Evolutionary conservation across 1,140 invertebrate genomes (phyloP).

Genomic region (Drosophila pandora): DNA sequence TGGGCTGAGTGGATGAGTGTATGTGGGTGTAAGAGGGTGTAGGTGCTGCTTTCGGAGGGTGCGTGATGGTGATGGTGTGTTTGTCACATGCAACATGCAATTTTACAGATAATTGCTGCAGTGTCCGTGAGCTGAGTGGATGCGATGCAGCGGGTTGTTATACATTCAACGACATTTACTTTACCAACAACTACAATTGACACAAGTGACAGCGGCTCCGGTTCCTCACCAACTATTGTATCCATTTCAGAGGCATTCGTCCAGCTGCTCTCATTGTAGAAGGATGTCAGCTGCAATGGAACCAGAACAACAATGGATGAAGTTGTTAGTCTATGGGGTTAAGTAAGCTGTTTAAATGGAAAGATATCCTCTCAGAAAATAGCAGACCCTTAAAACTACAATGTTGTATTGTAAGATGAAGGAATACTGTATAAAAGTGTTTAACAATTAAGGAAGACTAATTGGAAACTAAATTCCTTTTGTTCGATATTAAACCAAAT

Average conservation of each 20-base stretch:
- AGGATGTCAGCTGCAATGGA: conserved; percentile 76
- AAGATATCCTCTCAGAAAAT: not conserved
- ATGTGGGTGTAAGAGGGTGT: not conserved
- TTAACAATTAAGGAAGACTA: too few relatives aligned
- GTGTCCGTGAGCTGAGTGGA: conserved; percentile 25
- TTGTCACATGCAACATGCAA: conserved; percentile 61
- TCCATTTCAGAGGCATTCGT: conserved; percentile 84
- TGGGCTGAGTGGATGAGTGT: not conserved
- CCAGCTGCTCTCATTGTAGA: conserved; percentile 83
- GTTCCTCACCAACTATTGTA: conserved; percentile 87
- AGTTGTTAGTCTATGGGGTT: conserved; percentile 1
- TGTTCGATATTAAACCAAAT: not conserved
- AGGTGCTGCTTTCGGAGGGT: conserved; percentile 4
- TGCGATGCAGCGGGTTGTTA: conserved; percentile 31
- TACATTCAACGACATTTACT: conserved; percentile 84
- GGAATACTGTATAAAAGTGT: not conserved
- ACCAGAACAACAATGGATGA: not conserved
- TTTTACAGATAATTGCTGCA: conserved; percentile 58
- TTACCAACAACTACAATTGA: conserved; percentile 90
- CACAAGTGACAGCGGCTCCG: conserved; percentile 88
- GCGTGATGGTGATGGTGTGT: conserved; percentile 14
- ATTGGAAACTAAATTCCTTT: not conserved
- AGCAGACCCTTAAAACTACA: not conserved
- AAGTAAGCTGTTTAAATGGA: not conserved
- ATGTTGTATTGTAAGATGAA: not conserved